Evolutionary conservation across 2,797 vertebrate species (phyloP).

Genomic region (Sciaenops ocellatus): DNA sequence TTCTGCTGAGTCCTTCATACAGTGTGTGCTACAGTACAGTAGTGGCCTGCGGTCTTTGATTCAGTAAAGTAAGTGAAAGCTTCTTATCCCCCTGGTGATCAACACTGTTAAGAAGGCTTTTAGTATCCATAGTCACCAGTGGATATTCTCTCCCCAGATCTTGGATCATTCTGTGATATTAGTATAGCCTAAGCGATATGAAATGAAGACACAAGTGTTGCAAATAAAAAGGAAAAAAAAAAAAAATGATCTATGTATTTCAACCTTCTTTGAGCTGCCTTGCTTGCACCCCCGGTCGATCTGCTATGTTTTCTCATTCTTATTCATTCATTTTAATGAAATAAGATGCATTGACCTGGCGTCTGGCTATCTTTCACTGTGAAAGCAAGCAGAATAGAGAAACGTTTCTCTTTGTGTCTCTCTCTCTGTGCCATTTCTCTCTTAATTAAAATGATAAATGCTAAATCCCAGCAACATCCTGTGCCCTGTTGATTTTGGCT

Average conservation of each 20-base stretch:
- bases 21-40: slow-evolving; percentile 1
- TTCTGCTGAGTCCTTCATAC: slow-evolving; percentile 41
- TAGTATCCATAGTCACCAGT: slow-evolving; percentile 25
- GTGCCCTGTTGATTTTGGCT: slow-evolving; percentile 59
- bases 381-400: slow-evolving; percentile 39
- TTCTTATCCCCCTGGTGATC: slow-evolving; percentile 33
- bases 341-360: slow-evolving; percentile 2
- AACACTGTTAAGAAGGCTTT: slow-evolving; percentile 51
- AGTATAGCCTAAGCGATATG: not conserved
- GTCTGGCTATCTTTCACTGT: slow-evolving; percentile 25
- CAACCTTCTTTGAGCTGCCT: not conserved
- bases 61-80: slow-evolving; percentile 36
- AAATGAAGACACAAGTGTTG: slow-evolving; percentile 17
- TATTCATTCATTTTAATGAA: slow-evolving; percentile 38
- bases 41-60: slow-evolving; percentile 43
- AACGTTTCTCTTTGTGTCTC: slow-evolving; percentile 33
- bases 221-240: slow-evolving; percentile 5
- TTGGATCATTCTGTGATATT: slow-evolving; percentile 11
- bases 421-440: slow-evolving; percentile 43
- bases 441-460: slow-evolving; percentile 70
- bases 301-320: slow-evolving; percentile 13
- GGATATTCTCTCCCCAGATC: slow-evolving; percentile 43
- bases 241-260: not conserved
- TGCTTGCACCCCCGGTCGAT: not conserved
- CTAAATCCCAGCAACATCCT: slow-evolving; percentile 57